A percentile compares a stretch with the other conserved stretches of the same genome.
Conservation (phyloP, 2,797 vertebrate species). For the Nothura maculosa region DNA sequence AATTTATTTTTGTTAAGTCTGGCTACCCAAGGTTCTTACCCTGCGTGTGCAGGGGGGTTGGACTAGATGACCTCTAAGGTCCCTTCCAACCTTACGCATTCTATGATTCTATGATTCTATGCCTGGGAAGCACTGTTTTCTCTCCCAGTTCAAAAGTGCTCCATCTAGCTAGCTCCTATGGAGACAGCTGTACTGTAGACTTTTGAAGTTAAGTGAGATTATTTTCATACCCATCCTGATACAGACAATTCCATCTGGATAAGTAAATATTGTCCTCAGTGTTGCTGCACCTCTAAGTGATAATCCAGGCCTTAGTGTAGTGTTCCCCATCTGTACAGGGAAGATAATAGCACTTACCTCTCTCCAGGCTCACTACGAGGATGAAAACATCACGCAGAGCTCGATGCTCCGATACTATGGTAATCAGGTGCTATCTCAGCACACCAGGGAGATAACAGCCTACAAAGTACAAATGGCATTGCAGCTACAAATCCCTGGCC, state of each 20-base stretch:
- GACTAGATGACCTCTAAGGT: too few relatives aligned
- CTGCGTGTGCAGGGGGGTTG: too few relatives aligned
- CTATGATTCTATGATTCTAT: too few relatives aligned
- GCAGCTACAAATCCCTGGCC: background rate
- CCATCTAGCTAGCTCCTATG: background rate
- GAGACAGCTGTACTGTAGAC: rapidly evolving
- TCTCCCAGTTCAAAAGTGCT: background rate
- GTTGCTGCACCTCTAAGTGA: background rate
- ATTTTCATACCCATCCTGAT: background rate
- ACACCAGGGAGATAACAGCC: slow-evolving; percentile 23
- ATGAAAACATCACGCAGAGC: background rate
- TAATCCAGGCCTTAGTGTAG: background rate
- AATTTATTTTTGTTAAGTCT: too few relatives aligned
- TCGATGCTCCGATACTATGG: background rate
- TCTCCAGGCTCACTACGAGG: background rate
- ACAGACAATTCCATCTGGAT: background rate
- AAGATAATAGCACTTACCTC: background rate
- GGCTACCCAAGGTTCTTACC: too few relatives aligned
- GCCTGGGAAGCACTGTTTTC: background rate
- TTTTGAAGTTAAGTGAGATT: background rate
- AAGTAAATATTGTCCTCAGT: background rate
- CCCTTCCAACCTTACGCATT: too few relatives aligned
- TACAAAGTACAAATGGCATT: background rate
- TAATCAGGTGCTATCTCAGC: background rate
- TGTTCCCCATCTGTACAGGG: background rate